Conservation (phyloP, 2,888 invertebrate genomes). For the Ariolimax columbianus region DNA sequence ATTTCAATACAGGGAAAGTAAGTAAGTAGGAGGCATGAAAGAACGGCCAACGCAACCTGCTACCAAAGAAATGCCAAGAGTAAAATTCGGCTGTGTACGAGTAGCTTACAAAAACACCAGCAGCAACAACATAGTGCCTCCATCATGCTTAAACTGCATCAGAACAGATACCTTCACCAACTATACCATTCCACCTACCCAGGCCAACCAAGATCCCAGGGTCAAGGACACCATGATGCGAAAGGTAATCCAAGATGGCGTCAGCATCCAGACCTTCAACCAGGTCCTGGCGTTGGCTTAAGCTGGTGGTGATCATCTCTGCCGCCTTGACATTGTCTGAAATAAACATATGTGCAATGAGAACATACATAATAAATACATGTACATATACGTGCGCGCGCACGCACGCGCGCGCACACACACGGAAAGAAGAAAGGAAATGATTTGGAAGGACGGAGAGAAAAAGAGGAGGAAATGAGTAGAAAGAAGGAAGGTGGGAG, state of each 20-base stretch:
- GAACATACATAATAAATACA: background rate
- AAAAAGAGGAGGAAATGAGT: background rate
- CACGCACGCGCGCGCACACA: background rate
- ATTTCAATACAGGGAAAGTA: too few relatives aligned
- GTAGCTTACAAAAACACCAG: too few relatives aligned
- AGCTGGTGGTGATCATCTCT: conserved; percentile 48
- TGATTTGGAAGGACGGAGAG: background rate
- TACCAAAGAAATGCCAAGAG: too few relatives aligned
- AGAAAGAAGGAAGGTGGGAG: too few relatives aligned
- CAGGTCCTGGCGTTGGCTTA: conserved; percentile 62
- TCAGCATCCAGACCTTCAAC: conserved; percentile 75
- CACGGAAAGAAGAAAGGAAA: background rate
- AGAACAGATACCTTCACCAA: too few relatives aligned
- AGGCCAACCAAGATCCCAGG: conserved; percentile 63
- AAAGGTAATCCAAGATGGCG: conserved; percentile 75
- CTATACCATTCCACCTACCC: conserved; percentile 50
- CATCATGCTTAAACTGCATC: too few relatives aligned
- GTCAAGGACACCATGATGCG: conserved; percentile 74
- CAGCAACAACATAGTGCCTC: too few relatives aligned
- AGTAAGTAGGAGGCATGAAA: too few relatives aligned
- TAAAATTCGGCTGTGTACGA: too few relatives aligned
- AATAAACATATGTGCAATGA: background rate
- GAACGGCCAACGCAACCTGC: too few relatives aligned
- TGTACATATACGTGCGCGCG: background rate
- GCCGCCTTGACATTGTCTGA: conserved; percentile 52